These are phyloP conservation scores for Liolophura sinensis DNA, from an alignment of 1,140 invertebrate species.

Conservation along the genomic window DNA sequence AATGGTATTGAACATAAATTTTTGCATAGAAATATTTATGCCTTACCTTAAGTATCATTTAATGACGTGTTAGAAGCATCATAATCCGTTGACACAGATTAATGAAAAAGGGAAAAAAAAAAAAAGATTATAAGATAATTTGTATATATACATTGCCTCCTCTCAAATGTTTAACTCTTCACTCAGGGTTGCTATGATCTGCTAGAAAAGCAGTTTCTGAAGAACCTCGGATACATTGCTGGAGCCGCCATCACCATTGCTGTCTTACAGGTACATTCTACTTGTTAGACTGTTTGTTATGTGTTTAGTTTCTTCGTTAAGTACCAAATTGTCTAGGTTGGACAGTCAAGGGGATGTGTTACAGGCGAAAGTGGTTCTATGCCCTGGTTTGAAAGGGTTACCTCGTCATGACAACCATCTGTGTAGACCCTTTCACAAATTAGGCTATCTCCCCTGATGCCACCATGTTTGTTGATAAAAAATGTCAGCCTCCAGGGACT, in stretches of 20 bases:
- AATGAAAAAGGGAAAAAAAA: background rate
- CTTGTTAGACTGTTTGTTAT: background rate
- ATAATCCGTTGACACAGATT: background rate
- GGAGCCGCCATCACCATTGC: slow-evolving; percentile 42
- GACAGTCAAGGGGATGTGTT: background rate
- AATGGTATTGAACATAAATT: too few relatives aligned
- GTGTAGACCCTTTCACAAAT: too few relatives aligned
- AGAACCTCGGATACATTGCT: slow-evolving; percentile 34
- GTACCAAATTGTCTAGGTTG: background rate
- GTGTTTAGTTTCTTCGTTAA: background rate
- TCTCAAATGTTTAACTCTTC: slow-evolving; percentile 3
- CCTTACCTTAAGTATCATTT: slow-evolving; percentile 5
- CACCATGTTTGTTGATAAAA: too few relatives aligned
- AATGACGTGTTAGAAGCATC: slow-evolving; percentile 34
- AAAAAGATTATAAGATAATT: background rate
- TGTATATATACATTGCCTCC: slow-evolving; percentile 4
- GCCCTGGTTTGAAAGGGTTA: too few relatives aligned
- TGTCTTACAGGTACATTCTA: slow-evolving; percentile 40
- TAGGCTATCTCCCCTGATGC: too few relatives aligned
- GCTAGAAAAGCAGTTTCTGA: slow-evolving; percentile 37
- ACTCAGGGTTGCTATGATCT: slow-evolving; percentile 41
- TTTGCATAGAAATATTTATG: too few relatives aligned
- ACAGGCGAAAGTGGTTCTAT: background rate
- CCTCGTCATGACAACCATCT: too few relatives aligned
- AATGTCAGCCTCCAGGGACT: too few relatives aligned